phyloP scores from a whole-genome alignment of 2,113 vertebrate genomes.

The Centropus unirufus region DNA sequence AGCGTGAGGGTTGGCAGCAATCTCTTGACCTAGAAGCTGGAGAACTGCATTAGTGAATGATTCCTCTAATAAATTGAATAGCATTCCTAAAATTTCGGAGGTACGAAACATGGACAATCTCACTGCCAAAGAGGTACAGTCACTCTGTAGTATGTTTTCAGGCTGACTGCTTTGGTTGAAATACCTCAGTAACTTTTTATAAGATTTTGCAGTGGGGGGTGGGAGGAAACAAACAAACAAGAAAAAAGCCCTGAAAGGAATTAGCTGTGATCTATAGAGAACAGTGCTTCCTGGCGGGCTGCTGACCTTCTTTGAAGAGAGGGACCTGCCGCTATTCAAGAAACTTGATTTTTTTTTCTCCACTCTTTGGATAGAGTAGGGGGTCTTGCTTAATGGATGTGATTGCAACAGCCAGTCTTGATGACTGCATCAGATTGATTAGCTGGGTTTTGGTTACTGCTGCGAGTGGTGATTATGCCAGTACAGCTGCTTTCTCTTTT shows the following conservation, averaged over 20 bases:
- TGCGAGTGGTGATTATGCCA: constrained; percentile 58
- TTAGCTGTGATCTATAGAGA: background rate
- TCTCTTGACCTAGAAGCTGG: background rate
- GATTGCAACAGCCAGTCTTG: constrained; percentile 22
- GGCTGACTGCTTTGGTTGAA: background rate
- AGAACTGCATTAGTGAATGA: background rate
- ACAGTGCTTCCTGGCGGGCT: background rate
- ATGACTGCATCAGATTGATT: constrained; percentile 62
- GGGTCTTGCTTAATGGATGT: constrained; percentile 64
- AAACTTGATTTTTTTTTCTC: background rate
- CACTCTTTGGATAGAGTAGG: constrained; percentile 6
- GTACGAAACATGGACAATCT: background rate
- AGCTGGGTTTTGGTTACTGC: constrained; percentile 60
- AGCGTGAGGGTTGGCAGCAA: background rate
- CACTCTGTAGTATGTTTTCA: background rate
- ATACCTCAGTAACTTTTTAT: background rate
- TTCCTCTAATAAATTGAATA: background rate
- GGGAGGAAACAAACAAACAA: background rate
- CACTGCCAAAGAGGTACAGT: background rate
- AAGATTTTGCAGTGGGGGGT: background rate
- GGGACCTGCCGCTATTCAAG: background rate
- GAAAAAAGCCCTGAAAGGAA: background rate
- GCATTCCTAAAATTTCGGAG: background rate
- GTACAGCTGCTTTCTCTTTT: constrained; percentile 59
- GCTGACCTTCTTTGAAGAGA: constrained; percentile 25